A percentile compares a stretch with the other conserved stretches of the same genome.
Conservation (phyloP, 2,888 invertebrate genomes). For the Cosmia trapezina region DNA sequence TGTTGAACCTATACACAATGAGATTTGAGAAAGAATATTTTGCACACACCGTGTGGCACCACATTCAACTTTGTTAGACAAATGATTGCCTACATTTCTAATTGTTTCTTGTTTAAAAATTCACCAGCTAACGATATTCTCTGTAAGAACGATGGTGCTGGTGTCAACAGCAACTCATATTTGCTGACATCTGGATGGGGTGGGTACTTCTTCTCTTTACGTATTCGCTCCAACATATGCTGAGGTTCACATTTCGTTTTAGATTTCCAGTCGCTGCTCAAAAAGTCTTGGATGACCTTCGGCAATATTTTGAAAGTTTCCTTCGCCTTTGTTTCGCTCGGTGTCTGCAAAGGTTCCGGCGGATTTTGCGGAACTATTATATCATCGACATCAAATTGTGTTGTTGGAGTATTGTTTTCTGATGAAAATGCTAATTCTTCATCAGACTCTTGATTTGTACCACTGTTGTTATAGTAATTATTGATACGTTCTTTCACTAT, state of each 20-base stretch:
- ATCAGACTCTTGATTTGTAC: conserved; percentile 64
- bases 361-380: conserved; percentile 78
- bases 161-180: conserved; percentile 94
- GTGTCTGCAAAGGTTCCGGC: conserved; percentile 74
- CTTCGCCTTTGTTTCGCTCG: conserved; percentile 81
- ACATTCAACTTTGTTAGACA: conserved; percentile 6
- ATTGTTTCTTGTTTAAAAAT: conserved; percentile 90
- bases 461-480: conserved; percentile 74
- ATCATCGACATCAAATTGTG: conserved; percentile 79
- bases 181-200: conserved; percentile 91
- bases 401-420: conserved; percentile 57
- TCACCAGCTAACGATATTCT: conserved; percentile 95
- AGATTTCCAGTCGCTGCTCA: conserved; percentile 87
- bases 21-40: conserved; percentile 28
- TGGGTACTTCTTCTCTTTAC: conserved; percentile 91
- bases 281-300: conserved; percentile 90
- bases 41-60: no score
- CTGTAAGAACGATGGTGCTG: conserved; percentile 95
- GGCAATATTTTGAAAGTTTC: conserved; percentile 87
- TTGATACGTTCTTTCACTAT: conserved; percentile 81
- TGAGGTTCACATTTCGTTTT: conserved; percentile 93
- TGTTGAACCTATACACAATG: not conserved
- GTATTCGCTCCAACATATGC: conserved; percentile 92
- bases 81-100: conserved; percentile 73
- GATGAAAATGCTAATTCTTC: conserved; percentile 39